Evolutionary conservation across 2,888 invertebrate species (phyloP).

Genomic region (Eupithecia centaureata): DNA sequence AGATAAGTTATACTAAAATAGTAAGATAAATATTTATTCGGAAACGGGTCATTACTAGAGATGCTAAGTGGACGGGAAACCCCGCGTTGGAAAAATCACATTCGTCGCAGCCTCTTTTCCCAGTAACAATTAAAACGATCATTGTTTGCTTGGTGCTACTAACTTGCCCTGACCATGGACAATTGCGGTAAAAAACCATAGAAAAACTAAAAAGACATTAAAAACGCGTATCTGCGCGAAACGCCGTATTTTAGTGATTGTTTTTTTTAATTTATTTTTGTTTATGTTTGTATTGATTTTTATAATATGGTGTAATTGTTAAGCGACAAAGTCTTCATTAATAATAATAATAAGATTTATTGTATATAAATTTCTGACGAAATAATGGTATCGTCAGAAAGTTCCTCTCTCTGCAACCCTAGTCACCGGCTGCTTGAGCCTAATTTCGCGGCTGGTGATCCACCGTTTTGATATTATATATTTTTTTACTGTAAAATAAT

Average conservation of each 20-base stretch:
- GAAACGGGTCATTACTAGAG: constrained; percentile 50
- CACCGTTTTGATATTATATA: too few relatives aligned
- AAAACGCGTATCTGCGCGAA: constrained; percentile 51
- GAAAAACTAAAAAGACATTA: constrained; percentile 47
- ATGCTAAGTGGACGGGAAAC: constrained; percentile 64
- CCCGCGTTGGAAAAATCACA: constrained; percentile 63
- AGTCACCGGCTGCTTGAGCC: too few relatives aligned
- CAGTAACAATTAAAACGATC: constrained; percentile 66
- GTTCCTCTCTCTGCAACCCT: too few relatives aligned
- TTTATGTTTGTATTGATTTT: too few relatives aligned
- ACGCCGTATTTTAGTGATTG: constrained; percentile 64
- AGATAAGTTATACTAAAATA: constrained; percentile 35
- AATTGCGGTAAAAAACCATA: constrained; percentile 56
- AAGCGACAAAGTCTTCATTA: too few relatives aligned
- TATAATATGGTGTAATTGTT: too few relatives aligned
- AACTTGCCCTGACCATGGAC: constrained; percentile 57
- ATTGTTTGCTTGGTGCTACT: constrained; percentile 63
- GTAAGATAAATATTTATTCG: constrained; percentile 45
- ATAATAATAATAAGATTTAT: too few relatives aligned
- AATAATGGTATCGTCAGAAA: too few relatives aligned
- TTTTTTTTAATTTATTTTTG: too few relatives aligned
- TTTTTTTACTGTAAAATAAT: too few relatives aligned
- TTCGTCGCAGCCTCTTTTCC: constrained; percentile 60
- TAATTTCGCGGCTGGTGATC: too few relatives aligned
- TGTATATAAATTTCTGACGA: too few relatives aligned